phyloP scores from a whole-genome alignment of 2,797 vertebrate species.

The Takifugu rubripes region DNA sequence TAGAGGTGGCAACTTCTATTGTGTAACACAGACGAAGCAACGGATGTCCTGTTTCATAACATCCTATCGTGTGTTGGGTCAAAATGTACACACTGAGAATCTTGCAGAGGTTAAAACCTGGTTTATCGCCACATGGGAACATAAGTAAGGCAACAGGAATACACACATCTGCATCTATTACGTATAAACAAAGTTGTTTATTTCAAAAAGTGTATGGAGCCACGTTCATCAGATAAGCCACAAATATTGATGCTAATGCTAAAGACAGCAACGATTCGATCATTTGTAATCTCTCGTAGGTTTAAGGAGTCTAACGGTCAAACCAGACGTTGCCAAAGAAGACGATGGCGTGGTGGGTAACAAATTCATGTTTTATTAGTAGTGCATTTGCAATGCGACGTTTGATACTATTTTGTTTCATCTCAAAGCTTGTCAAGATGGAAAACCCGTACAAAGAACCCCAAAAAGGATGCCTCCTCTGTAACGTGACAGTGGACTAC shows the following conservation, averaged over 20 bases:
- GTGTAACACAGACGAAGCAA: not conserved
- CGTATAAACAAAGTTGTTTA: too few relatives aligned
- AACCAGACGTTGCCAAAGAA: conserved; percentile 15
- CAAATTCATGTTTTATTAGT: too few relatives aligned
- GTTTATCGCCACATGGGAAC: conserved; percentile 15
- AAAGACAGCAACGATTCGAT: conserved; percentile 1
- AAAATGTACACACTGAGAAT: conserved; percentile 51
- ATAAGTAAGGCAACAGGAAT: conserved; percentile 23
- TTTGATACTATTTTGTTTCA: not conserved
- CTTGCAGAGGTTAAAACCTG: conserved; percentile 26
- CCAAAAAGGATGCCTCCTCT: conserved; percentile 83
- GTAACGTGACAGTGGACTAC: conserved; percentile 81
- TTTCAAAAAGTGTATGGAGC: not conserved
- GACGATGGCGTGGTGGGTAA: conserved; percentile 50
- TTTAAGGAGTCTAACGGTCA: conserved; percentile 42
- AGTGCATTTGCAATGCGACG: not conserved
- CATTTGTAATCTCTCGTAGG: conserved; percentile 19
- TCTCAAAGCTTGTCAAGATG: conserved; percentile 78
- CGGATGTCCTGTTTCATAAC: conserved; percentile 6
- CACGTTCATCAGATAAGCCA: not conserved
- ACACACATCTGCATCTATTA: accelerated
- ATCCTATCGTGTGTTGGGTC: conserved; percentile 41
- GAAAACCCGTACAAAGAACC: conserved; percentile 88
- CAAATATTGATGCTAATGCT: conserved; percentile 15
- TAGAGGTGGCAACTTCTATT: conserved; percentile 10